Conservation (phyloP, 2,888 invertebrate genomes). For the Lasioglossum vierecki region DNA sequence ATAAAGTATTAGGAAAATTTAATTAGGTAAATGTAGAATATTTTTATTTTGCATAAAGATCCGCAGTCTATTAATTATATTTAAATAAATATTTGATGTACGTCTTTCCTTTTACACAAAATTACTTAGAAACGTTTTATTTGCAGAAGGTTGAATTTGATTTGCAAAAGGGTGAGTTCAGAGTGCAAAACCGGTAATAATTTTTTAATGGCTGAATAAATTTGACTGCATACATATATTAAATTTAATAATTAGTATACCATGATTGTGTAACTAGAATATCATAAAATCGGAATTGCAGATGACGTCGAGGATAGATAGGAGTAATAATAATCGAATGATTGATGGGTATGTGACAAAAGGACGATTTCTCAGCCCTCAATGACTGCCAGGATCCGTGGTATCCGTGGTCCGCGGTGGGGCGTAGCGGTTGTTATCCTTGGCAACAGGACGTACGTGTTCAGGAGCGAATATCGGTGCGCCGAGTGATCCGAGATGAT, state of each 20-base stretch:
- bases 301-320: neutral
- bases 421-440: neutral
- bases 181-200: no score
- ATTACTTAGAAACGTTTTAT: no score
- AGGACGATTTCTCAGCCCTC: neutral
- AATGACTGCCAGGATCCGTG: neutral
- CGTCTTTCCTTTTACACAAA: no score
- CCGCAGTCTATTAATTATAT: no score
- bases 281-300: neutral
- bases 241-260: neutral
- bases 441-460: neutral
- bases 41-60: no score
- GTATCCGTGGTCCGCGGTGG: neutral
- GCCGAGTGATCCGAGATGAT: constrained; percentile 38
- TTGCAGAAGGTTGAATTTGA: no score
- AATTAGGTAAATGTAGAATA: no score
- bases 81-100: no score
- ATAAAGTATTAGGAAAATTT: no score
- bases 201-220: no score
- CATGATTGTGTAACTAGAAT: neutral
- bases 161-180: no score
- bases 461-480: constrained; percentile 19
- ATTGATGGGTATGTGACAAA: neutral
- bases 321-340: neutral
- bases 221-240: no score